Conservation (phyloP, 2,888 invertebrate genomes). For the Pristionchus japonicus region DNA sequence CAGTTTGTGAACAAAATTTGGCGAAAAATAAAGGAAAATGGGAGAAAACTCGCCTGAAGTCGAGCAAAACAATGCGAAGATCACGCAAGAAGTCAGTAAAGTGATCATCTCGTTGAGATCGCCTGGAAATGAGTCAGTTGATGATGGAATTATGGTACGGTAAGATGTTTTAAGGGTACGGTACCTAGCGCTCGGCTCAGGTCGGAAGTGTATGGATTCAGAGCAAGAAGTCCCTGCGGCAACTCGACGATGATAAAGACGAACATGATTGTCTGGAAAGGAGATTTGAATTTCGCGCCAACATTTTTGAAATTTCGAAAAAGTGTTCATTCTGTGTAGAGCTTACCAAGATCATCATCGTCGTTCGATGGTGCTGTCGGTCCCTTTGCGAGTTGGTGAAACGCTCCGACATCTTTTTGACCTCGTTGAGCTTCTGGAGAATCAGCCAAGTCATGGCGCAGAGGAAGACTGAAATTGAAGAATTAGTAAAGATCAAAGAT, state of each 20-base stretch:
- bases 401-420: conserved; percentile 57
- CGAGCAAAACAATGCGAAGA: conserved; percentile 68
- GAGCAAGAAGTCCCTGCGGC: conserved; percentile 68
- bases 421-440: conserved; percentile 63
- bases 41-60: conserved; percentile 55
- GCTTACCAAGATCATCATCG: conserved; percentile 68
- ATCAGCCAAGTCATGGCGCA: conserved; percentile 69
- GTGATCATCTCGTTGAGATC: conserved; percentile 71
- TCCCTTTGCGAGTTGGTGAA: conserved; percentile 66
- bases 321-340: background rate
- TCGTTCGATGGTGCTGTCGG: conserved; percentile 68
- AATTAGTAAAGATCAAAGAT: background rate
- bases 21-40: background rate
- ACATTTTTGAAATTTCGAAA: too few relatives aligned
- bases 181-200: conserved; percentile 61
- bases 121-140: conserved; percentile 48
- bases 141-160: background rate
- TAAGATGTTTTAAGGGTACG: background rate
- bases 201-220: conserved; percentile 57
- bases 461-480: conserved; percentile 58
- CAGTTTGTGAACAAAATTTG: background rate
- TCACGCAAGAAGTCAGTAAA: conserved; percentile 68
- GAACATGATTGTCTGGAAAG: conserved; percentile 65
- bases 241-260: conserved; percentile 71
- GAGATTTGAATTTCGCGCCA: too few relatives aligned